Evolutionary conservation across 2,113 vertebrate species (phyloP), one percentile per base, ranked within the genome.

Genomic region (Myotis davidii): DNA sequence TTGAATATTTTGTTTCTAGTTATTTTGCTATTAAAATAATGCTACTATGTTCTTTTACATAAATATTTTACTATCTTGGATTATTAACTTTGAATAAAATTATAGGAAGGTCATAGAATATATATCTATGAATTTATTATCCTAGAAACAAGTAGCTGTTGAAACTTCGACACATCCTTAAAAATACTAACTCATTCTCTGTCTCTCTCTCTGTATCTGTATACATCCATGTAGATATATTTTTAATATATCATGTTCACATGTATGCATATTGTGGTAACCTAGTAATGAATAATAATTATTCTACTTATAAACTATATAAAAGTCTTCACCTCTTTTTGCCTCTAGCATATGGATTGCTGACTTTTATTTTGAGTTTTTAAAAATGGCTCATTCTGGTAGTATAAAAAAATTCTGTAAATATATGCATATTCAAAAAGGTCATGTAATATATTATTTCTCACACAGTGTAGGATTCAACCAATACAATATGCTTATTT

Each of bases 51-150:
- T 97, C 32, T 90, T 94, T 95, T 88, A 52, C 17, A 50, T 83
- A 70, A 88, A 77, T 82, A 32, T 90, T 88, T 94, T 81, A 45
- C 21, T 72, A 50, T 61, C 14, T 86, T 91, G 50, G n/a, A 65
- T 74, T 89, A 67, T 79, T 93, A 94, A 89, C 52, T 76, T 84
- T 74, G 27, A 78, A 34, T 89, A 73, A 87, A 94, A 69, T 91
- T 27, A 70, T 72, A 79, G 39, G 76, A 88, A 23, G 17, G 9
- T 90, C 64, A 93, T 2, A 81, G 32, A 18, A 73, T 52, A 87
- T 77, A 70, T 78, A 48, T 88, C 4, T 78, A 77, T 48, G 13
- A 61, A 3, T 89, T 97, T 93, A 76, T 94, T 89, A 89, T 86
- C 10, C 29, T 18, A 73, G 59, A 85, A 65, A 83, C 61, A 91